Evolutionary conservation across 2,113 vertebrate species (phyloP).

Genomic region (Dinomys branickii): DNA sequence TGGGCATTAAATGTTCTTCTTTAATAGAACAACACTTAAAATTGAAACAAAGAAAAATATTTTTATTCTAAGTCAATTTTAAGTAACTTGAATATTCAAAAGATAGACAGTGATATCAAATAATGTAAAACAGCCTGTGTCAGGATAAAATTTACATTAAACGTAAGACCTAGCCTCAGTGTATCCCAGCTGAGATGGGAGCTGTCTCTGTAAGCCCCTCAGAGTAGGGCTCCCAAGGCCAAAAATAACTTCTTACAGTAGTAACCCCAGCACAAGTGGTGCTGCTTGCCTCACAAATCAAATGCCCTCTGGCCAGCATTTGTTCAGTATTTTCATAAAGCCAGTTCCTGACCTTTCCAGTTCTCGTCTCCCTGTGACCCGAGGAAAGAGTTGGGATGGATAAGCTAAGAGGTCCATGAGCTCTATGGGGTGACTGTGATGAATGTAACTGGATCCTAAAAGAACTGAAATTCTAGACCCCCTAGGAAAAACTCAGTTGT

Average conservation of each 20-base stretch:
- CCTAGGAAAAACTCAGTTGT: neutral
- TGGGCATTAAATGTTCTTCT: neutral
- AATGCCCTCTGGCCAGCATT: neutral
- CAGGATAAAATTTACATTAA: neutral
- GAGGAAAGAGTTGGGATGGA: neutral
- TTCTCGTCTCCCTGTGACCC: neutral
- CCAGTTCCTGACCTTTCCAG: neutral
- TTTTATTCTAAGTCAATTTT: constrained; percentile 11
- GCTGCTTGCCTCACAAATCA: neutral
- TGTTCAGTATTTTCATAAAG: neutral
- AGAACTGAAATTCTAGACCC: constrained; percentile 6
- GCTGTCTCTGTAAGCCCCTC: neutral
- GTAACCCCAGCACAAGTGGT: neutral
- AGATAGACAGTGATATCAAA: neutral
- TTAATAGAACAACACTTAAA: constrained; percentile 26
- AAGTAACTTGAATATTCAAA: constrained; percentile 22
- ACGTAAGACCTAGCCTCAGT: neutral
- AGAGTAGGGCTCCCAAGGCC: neutral
- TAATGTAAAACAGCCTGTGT: neutral
- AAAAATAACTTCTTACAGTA: neutral
- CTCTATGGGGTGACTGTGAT: neutral
- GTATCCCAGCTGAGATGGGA: neutral
- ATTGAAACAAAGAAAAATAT: constrained; percentile 23
- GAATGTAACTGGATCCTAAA: neutral
- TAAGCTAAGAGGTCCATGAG: neutral